Conservation (phyloP, 2,888 invertebrate species). For the Allygus modestus region DNA sequence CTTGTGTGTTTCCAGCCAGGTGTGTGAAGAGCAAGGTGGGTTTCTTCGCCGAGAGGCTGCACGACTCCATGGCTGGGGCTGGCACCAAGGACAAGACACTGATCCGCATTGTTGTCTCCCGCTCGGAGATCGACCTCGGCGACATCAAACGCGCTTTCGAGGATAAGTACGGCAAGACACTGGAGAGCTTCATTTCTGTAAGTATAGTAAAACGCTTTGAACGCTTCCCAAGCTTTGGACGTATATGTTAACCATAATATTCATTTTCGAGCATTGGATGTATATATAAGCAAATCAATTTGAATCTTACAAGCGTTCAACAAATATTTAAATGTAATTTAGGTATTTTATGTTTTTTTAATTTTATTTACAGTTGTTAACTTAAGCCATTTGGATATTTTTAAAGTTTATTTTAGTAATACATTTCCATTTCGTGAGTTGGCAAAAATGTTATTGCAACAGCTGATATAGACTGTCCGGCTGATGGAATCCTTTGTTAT, state of each 20-base stretch:
- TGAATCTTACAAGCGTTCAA: too few species aligned
- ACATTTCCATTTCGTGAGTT: too few species aligned
- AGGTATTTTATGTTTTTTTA: too few species aligned
- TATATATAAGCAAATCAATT: too few species aligned
- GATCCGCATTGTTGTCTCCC: constrained; percentile 93
- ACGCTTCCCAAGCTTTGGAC: background rate
- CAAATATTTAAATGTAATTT: too few species aligned
- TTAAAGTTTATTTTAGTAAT: too few species aligned
- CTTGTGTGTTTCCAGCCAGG: constrained; percentile 84
- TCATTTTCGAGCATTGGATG: too few species aligned
- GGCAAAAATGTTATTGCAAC: too few species aligned
- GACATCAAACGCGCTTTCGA: constrained; percentile 94
- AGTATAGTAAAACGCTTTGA: constrained; percentile 76
- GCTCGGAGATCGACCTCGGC: constrained; percentile 94
- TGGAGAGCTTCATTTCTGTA: constrained; percentile 93
- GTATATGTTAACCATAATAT: background rate
- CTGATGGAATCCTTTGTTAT: too few species aligned
- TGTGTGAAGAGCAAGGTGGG: constrained; percentile 94
- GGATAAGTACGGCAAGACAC: constrained; percentile 86
- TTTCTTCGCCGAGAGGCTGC: constrained; percentile 93
- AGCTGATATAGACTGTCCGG: too few species aligned
- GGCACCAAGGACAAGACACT: constrained; percentile 94
- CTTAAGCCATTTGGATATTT: too few species aligned
- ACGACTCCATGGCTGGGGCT: constrained; percentile 93
- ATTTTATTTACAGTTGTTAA: too few species aligned